phyloP scores from a whole-genome alignment of 2,113 vertebrate genomes.

The Mohoua ochrocephala region DNA sequence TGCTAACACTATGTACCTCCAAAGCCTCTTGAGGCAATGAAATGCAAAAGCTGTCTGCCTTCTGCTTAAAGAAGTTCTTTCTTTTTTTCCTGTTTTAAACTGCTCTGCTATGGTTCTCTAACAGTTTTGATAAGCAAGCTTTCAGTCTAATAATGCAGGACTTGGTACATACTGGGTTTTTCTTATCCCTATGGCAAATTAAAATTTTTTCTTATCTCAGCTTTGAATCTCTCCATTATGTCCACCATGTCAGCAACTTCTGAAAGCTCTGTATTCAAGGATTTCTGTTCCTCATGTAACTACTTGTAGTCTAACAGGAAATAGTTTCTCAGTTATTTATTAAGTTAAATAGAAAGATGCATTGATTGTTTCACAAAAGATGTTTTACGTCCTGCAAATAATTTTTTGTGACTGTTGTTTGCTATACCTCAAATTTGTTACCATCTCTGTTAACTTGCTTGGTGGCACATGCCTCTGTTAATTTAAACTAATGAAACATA shows the following conservation, averaged over 20 bases:
- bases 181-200: neutral
- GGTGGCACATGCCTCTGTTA: neutral
- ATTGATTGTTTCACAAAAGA: neutral
- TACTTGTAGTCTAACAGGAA: neutral
- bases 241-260: neutral
- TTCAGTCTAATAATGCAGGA: neutral
- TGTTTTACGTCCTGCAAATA: neutral
- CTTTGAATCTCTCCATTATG: neutral
- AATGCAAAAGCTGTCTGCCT: neutral
- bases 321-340: neutral
- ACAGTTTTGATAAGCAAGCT: neutral
- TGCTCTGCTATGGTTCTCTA: neutral
- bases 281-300: neutral
- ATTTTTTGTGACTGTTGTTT: neutral
- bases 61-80: accelerated
- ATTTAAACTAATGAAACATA: neutral
- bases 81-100: neutral
- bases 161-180: neutral
- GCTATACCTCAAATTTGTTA: neutral
- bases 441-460: neutral
- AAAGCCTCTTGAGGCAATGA: neutral
- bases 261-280: neutral
- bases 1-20: neutral
- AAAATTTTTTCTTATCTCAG: neutral
- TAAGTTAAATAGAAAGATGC: neutral